A percentile compares a stretch with the other conserved stretches of the same genome.
phyloP scores from a whole-genome alignment of 2,797 vertebrate species.

The Urosaurus nigricauda region DNA sequence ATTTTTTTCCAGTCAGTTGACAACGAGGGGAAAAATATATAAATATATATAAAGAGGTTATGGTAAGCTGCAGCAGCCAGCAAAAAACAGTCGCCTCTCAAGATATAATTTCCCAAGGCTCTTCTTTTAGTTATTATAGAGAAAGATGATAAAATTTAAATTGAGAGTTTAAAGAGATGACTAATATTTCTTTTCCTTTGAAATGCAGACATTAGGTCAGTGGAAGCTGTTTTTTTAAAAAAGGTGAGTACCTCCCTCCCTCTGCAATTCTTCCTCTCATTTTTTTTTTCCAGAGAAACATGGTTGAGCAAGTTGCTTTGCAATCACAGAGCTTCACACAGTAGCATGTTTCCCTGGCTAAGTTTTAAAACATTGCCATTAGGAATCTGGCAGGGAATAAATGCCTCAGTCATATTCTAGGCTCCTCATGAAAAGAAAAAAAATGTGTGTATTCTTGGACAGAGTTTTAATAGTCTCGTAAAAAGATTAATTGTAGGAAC shows the following conservation, averaged over 20 bases:
- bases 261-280: neutral
- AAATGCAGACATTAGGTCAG: constrained; percentile 35
- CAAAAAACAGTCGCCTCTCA: neutral
- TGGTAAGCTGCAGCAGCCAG: too few species aligned
- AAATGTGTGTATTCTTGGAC: neutral
- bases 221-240: too few species aligned
- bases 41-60: too few species aligned
- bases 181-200: constrained; percentile 14
- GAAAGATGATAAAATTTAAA: neutral
- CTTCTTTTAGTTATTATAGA: neutral
- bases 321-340: neutral
- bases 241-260: neutral
- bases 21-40: too few species aligned
- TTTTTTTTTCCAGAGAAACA: neutral
- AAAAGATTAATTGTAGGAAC: neutral
- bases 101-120: neutral
- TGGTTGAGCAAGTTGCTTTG: neutral
- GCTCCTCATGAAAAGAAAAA: neutral
- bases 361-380: neutral
- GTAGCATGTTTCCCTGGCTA: neutral
- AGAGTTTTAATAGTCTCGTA: neutral
- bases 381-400: constrained; percentile 2
- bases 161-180: constrained; percentile 5
- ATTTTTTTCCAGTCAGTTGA: neutral
- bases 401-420: neutral